Conservation (phyloP, 2,113 vertebrate genomes). For the Talpa occidentalis region DNA sequence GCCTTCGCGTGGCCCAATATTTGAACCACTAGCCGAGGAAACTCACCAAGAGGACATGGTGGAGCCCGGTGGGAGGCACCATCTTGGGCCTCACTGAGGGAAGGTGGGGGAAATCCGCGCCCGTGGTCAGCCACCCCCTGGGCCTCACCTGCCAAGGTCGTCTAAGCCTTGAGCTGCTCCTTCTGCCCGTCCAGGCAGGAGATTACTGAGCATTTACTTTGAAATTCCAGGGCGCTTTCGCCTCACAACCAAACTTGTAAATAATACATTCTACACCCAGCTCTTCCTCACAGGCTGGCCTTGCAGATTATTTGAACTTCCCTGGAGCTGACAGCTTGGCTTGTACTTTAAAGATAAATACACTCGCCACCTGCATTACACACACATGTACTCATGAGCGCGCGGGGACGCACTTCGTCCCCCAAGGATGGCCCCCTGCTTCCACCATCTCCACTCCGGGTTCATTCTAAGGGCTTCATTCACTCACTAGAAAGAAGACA, state of each 20-base stretch:
- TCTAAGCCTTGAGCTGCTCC: background rate
- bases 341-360: background rate
- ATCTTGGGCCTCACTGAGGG: accelerated
- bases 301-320: background rate
- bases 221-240: background rate
- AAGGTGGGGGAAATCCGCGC: accelerated
- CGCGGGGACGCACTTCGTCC: background rate
- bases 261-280: background rate
- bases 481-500: background rate
- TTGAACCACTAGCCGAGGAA: background rate
- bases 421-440: too few species aligned
- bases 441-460: too few species aligned
- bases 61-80: background rate
- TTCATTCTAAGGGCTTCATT: background rate
- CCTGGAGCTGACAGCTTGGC: too few species aligned
- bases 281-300: accelerated
- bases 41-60: background rate
- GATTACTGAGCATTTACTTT: background rate
- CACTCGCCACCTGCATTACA: background rate
- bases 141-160: background rate
- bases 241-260: background rate
- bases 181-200: background rate
- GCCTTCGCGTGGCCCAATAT: accelerated
- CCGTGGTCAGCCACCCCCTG: accelerated
- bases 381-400: background rate